Conservation (phyloP, 2,888 invertebrate genomes). For the Plagodis pulveraria region DNA sequence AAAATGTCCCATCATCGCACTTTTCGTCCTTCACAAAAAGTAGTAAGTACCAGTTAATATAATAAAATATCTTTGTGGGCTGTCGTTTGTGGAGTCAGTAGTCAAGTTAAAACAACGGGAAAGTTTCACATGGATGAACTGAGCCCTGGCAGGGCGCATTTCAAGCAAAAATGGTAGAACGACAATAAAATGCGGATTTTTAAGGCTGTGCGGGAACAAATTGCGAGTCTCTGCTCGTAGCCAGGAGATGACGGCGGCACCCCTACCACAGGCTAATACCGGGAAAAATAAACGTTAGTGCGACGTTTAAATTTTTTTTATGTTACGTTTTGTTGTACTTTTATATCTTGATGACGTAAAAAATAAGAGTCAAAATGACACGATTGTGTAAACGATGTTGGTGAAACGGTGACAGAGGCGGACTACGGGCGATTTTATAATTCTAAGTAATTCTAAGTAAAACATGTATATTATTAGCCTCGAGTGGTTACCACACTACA, state of each 20-base stretch:
- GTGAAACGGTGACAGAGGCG: too few species aligned
- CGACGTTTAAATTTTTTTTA: not conserved
- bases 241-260: constrained; percentile 62
- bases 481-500: too few species aligned
- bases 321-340: constrained; percentile 10
- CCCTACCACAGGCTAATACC: constrained; percentile 54
- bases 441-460: too few species aligned
- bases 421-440: too few species aligned
- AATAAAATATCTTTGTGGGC: not conserved
- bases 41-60: too few species aligned
- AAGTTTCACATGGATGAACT: constrained; percentile 48
- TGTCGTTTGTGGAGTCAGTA: constrained; percentile 17
- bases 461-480: too few species aligned
- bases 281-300: constrained; percentile 13
- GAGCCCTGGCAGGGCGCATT: constrained; percentile 59
- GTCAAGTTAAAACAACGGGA: constrained; percentile 40
- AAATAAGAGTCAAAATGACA: not conserved
- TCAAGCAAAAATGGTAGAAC: constrained; percentile 71
- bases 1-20: too few species aligned
- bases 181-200: constrained; percentile 82
- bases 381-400: too few species aligned
- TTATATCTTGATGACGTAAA: not conserved
- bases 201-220: constrained; percentile 79
- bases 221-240: constrained; percentile 69
- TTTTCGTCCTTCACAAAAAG: too few species aligned